A percentile compares a stretch with the other conserved stretches of the same genome.
Conservation (phyloP, 2,888 invertebrate species). For the Cosmorhoe ocellata region DNA sequence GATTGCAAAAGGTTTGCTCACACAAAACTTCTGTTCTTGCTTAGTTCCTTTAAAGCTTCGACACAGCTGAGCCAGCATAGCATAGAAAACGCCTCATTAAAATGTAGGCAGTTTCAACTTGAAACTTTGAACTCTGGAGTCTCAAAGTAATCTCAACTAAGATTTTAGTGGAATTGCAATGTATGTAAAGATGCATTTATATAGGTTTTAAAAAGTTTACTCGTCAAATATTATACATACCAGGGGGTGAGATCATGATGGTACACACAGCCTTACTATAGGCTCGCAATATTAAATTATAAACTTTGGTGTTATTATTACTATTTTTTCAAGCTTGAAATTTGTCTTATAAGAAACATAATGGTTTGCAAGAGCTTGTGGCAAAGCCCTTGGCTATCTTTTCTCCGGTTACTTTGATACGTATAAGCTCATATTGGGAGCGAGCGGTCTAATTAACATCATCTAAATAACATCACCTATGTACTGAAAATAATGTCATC, state of each 20-base stretch:
- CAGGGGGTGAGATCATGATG: no score
- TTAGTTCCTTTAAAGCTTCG: slow-evolving; percentile 9
- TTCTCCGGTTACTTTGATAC: neutral
- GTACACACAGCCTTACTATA: no score
- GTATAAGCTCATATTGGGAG: neutral
- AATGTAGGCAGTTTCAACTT: slow-evolving; percentile 14
- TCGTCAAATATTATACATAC: slow-evolving; percentile 26
- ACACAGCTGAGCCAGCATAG: slow-evolving; percentile 11
- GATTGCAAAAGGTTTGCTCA: slow-evolving; percentile 22
- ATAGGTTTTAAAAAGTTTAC: slow-evolving; percentile 8
- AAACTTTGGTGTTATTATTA: no score
- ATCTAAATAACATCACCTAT: no score
- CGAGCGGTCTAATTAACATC: neutral
- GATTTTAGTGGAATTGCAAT: slow-evolving; percentile 23
- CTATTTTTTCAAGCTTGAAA: no score
- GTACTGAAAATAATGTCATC: neutral
- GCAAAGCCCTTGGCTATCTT: no score
- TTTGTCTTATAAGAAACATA: no score
- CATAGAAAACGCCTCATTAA: slow-evolving; percentile 26
- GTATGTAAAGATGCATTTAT: slow-evolving; percentile 5
- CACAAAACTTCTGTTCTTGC: slow-evolving; percentile 21
- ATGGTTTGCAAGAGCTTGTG: no score
- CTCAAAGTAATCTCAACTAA: slow-evolving; percentile 16
- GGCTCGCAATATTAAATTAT: no score
- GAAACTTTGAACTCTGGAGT: slow-evolving; percentile 16